Conservation (phyloP, 2,113 vertebrate species). For the Cathartes aura region DNA sequence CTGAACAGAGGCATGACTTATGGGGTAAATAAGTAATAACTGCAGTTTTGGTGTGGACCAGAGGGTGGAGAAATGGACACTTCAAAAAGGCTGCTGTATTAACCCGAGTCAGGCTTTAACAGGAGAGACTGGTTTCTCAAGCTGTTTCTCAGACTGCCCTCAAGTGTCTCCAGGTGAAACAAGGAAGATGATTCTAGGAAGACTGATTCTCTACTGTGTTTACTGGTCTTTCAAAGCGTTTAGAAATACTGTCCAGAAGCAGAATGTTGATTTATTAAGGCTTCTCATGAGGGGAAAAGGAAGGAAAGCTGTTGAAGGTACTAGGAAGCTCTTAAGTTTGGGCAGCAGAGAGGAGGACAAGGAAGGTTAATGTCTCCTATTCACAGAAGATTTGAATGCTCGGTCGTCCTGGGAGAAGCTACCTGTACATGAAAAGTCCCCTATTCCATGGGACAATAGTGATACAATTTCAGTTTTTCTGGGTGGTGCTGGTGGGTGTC, state of each 20-base stretch:
- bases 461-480: not conserved
- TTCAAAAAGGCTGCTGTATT: not conserved
- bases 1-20: not conserved
- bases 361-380: not conserved
- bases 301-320: not conserved
- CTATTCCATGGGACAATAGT: not conserved
- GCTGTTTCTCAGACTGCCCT: not conserved
- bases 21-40: not conserved
- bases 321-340: not conserved
- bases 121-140: not conserved
- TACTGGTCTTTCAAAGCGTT: not conserved
- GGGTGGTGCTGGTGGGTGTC: not conserved
- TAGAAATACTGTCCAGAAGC: not conserved
- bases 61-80: not conserved
- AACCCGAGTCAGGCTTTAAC: not conserved
- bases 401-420: accelerated
- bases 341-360: not conserved
- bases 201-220: not conserved
- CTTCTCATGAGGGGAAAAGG: not conserved
- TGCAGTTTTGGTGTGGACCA: not conserved
- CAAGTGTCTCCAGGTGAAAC: not conserved
- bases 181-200: not conserved
- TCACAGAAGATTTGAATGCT: not conserved
- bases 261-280: not conserved
- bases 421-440: not conserved